Evolutionary conservation across 1,140 invertebrate genomes (phyloP), one percentile per base, ranked within the genome.

Genomic region (Archegozetes longisetosus): DNA sequence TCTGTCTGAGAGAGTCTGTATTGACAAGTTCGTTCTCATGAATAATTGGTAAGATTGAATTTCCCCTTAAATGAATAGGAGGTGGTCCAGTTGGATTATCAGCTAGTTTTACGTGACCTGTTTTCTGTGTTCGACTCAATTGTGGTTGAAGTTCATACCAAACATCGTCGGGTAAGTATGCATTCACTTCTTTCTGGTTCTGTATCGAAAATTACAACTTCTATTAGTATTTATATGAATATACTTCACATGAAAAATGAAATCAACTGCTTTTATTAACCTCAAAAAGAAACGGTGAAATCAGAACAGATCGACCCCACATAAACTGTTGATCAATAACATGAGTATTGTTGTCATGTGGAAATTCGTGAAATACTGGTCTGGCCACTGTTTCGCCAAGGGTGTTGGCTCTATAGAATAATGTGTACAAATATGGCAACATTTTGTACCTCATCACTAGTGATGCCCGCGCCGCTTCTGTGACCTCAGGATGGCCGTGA

Each of bases 401-500:
- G 0, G 62, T 55, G 61, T 70, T 68, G 24, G 69, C 69, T 17
- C 67, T 49, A 51, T 69, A 71, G 51, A 75, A 70, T 20, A 70
- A 62, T 13, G 74, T 73, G 64, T 77, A 76, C 2, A 77, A 66
- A 61, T 71, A 75, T 0, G 76, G 76, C 1, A 77, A 66, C 2
- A 78, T 64, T 6, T 60, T 66, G 64, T 78, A 78, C 20, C 77
- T 67, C 70, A 69, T 53, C 9, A 65, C 27, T 2, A 73, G 53
- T 0, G 70, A 68, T 22, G 66, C 63, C 57, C 65, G 61, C 2
- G 69, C 64, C 12, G 65, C 56, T 53, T 59, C 48, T 2, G 55
- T 40, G 9, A 62, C 58, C 1, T 50, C 46, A 24, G 14, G 54
- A 46, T 55, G 53, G 24, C 53, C 53, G 24, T 55, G 28, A 12